These are phyloP conservation scores for Cylas formicarius DNA, from an alignment of 1,140 invertebrate genomes.

Conservation along the genomic window DNA sequence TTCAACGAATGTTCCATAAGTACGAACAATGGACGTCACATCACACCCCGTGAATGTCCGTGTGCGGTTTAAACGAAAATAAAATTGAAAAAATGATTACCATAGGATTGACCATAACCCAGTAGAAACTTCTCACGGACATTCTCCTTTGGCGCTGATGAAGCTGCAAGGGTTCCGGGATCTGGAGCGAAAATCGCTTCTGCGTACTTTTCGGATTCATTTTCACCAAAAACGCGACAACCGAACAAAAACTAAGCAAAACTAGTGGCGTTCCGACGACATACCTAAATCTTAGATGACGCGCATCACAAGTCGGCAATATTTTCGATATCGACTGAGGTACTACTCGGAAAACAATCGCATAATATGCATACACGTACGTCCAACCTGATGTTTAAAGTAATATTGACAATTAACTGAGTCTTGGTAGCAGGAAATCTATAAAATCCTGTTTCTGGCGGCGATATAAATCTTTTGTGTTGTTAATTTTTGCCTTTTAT, in stretches of 20 bases:
- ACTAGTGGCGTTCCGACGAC: no score
- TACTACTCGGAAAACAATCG: no score
- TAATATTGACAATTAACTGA: constrained; percentile 9
- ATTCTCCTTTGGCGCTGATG: constrained; percentile 26
- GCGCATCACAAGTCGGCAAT: neutral
- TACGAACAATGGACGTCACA: no score
- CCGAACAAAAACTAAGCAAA: no score
- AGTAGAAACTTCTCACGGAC: constrained; percentile 35
- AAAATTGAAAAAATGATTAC: constrained; percentile 21
- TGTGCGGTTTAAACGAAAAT: no score
- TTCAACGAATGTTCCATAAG: no score
- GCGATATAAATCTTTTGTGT: no score
- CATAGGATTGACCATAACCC: constrained; percentile 29
- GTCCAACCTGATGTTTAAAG: constrained; percentile 10
- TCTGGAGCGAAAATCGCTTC: constrained; percentile 20
- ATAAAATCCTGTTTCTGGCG: constrained; percentile 6
- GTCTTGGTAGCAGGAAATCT: constrained; percentile 11
- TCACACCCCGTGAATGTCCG: no score
- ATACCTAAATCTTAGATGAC: neutral
- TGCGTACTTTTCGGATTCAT: constrained; percentile 16
- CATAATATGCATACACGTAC: no score
- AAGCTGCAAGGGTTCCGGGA: constrained; percentile 13
- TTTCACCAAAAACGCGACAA: no score
- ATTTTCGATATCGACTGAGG: constrained; percentile 2
- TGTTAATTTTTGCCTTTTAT: no score